Base-by-base conservation (phyloP, 2,888 invertebrate species). In the Opisthograptis luteolata region DNA sequence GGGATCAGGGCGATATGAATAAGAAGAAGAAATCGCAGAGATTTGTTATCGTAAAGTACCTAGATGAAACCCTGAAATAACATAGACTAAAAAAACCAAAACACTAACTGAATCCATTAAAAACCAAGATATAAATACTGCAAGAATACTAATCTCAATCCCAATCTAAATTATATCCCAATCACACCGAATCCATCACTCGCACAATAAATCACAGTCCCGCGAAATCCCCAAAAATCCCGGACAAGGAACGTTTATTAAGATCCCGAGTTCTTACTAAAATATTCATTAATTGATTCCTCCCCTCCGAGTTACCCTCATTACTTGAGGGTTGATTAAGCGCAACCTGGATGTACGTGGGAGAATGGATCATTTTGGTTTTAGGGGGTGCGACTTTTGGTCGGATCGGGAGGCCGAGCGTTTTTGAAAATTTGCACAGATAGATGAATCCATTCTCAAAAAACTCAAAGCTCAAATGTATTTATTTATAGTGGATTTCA, bases 281-380 rank as follows among this genome's bases (percentile, higher is more conserved):
- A 87, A 87, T 88, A 87, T 87, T 87, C 87, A 88, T 88, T 89
- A 89, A 89, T 89, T 87, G 88, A 87, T 88, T 81, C 84, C 77
- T 65, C 69, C 83, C 82, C 75, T 77, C 73, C 55, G 66, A 81
- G 80, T 83, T 83, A 79, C 78, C 81, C 83, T 87, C 79, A 84
- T 84, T 87, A 84, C 81, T 80, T 72, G 80, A 72, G 86, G 84
- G 86, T 87, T 87, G 87, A 87, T 87, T 86, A 83, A 85, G 84
- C 70, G 76, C 75, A 78, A 86, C 85, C 84, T 85, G 85, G 72
- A 75, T 77, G 62, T 76, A 75, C 79, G 79, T 76, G 79, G 73
- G 81, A 76, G 75, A 73, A 70, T 67, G 64, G 68, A 61, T 64
- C 57, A 42, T 36, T 54, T 59, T 51, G 24, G 41, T 5, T 68